These are phyloP conservation scores for Cervus canadensis DNA, from an alignment of 2,113 vertebrate species.

Conservation along the genomic window DNA sequence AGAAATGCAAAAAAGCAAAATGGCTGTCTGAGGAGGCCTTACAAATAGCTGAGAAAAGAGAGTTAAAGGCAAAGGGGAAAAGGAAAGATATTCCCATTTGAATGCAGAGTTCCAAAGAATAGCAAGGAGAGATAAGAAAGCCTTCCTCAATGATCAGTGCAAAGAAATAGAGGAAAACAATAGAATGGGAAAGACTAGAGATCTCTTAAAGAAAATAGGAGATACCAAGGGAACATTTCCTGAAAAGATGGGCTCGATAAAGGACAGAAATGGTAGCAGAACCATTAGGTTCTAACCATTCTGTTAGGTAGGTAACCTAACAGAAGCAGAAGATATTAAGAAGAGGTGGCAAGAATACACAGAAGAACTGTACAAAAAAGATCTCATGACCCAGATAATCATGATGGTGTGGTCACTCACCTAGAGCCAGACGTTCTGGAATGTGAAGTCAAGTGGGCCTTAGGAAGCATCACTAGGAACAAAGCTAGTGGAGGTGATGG, in stretches of 20 bases:
- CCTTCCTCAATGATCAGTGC: neutral
- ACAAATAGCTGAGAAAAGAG: neutral
- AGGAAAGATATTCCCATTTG: neutral
- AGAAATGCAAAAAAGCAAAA: neutral
- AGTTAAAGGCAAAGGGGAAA: neutral
- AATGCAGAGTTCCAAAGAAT: neutral
- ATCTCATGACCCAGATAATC: neutral
- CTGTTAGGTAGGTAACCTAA: neutral
- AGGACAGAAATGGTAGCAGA: neutral
- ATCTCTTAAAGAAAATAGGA: neutral
- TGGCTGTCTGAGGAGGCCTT: neutral
- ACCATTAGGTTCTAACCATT: too few relatives aligned
- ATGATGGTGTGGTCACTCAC: neutral
- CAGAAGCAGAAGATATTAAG: neutral
- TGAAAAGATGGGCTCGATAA: neutral
- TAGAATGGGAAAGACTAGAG: neutral
- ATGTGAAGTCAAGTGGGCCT: neutral
- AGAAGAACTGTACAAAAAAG: neutral
- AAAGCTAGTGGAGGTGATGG: neutral
- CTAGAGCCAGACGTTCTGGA: neutral
- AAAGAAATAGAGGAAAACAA: neutral
- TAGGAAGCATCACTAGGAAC: neutral
- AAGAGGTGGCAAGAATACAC: neutral
- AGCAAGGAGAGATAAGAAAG: neutral
- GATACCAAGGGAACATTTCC: neutral